phyloP scores from a whole-genome alignment of 2,888 invertebrate genomes.

The Lobophora halterata region DNA sequence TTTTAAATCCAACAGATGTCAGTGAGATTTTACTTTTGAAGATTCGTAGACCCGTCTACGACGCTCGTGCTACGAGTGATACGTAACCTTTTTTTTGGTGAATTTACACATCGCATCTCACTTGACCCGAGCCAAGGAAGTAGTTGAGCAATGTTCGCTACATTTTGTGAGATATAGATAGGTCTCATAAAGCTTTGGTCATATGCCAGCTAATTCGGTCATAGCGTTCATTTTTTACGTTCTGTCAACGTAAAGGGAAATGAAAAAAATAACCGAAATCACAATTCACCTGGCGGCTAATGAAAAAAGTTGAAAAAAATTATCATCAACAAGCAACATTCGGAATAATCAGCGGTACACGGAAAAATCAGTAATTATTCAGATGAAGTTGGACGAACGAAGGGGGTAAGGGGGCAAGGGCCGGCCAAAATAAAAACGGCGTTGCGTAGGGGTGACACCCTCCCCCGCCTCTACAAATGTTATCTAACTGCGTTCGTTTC shows the following conservation, averaged over 20 bases:
- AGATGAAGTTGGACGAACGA: conserved; percentile 80
- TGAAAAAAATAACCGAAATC: conserved; percentile 46
- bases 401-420: conserved; percentile 77
- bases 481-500: conserved; percentile 79
- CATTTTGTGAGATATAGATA: neutral
- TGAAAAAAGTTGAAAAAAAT: conserved; percentile 70
- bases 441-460: conserved; percentile 79
- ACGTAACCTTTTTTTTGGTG: neutral
- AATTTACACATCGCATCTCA: too few relatives aligned
- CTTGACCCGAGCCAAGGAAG: too few relatives aligned
- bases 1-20: neutral
- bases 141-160: conserved; percentile 2
- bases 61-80: too few relatives aligned
- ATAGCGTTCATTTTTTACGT: conserved; percentile 18
- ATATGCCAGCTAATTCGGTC: conserved; percentile 13
- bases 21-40: too few relatives aligned
- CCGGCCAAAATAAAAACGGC: conserved; percentile 80
- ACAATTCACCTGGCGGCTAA: conserved; percentile 59
- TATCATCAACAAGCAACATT: conserved; percentile 80
- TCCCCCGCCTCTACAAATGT: conserved; percentile 75
- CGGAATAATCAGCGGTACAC: conserved; percentile 81
- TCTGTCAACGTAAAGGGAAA: conserved; percentile 32
- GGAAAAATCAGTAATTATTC: conserved; percentile 81
- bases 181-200: conserved; percentile 3
- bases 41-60: too few relatives aligned